phyloP scores from a whole-genome alignment of 2,113 vertebrate genomes.

The Anarhynchus alexandrinus region DNA sequence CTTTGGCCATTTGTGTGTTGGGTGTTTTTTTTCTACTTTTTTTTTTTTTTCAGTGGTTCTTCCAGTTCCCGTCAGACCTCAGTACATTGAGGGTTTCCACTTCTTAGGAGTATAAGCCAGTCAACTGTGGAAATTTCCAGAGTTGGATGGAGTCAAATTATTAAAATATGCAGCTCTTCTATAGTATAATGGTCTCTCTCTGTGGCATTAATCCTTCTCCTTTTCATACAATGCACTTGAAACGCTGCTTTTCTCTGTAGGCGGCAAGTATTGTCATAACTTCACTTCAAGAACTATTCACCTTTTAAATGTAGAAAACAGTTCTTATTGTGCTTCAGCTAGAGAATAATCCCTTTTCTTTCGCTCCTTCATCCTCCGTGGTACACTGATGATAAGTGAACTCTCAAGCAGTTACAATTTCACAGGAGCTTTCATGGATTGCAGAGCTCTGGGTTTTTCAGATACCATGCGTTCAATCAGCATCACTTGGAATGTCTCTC shows the following conservation, averaged over 20 bases:
- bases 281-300: constrained; percentile 58
- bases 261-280: constrained; percentile 65
- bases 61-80: neutral
- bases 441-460: constrained; percentile 34
- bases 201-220: constrained; percentile 59
- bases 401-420: constrained; percentile 54
- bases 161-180: constrained; percentile 55
- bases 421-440: constrained; percentile 36
- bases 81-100: neutral
- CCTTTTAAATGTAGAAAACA: constrained; percentile 60
- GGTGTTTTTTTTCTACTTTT: neutral
- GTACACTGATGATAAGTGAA: constrained; percentile 44
- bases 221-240: constrained; percentile 55
- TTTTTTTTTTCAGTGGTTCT: neutral
- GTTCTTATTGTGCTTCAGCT: constrained; percentile 59
- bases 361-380: constrained; percentile 13
- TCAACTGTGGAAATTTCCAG: constrained; percentile 37
- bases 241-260: constrained; percentile 51
- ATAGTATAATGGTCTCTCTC: constrained; percentile 25
- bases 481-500: neutral
- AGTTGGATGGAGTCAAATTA: neutral
- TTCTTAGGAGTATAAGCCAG: neutral
- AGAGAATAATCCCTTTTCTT: constrained; percentile 63
- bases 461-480: neutral
- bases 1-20: neutral